Base-by-base conservation (phyloP, 2,888 invertebrate species). In the Subacronicta megacephala region DNA sequence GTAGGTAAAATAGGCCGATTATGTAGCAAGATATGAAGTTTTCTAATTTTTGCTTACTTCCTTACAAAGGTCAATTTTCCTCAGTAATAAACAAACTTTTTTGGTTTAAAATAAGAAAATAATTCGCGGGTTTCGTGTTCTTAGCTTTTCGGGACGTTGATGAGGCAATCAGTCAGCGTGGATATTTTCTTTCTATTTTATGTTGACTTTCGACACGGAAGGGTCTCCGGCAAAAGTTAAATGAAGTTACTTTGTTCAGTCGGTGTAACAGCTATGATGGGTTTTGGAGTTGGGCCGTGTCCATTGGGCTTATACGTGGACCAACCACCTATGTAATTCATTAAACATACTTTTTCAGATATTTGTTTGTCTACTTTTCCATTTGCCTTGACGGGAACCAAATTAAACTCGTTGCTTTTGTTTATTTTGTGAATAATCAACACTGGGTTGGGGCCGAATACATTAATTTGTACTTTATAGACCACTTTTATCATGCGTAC, bases 151-250 rank as follows among this genome's bases (percentile, higher is more conserved):
- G 45, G 53, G 41, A 46, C 53, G 43, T 70, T 75, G 61, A 67
- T 69, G 60, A 74, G 62, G 71, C 62, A 74, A 74, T 74, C 71
- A 74, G 64, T 71, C 58, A 61, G 46, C 29, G 33, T n/a, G 53
- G 35, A 60, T 54, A 37, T 58, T 64, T 71, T 57, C 37, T 60
- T 62, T 57, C 45, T 54, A 58, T 66, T 73, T 67, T 42, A 51
- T 42, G 42, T 42, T 38, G 43, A 50, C 52, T 57, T 70, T 59
- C 31, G 59, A 60, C 71, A 62, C 62, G 62, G 53, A 56, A 67
- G 47, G 43, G 43, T 7, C 54, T 41, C 20, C 16, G 37, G 53
- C 4, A n/a, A 62, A 71, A 74, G 62, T 73, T 73, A 44, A 62
- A 74, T 74, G 46, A 71, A 71, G 58, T 73, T 67, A 68, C 64